Conservation (phyloP, 64 coral and sea anemone species). For the Stylophora pistillata region DNA sequence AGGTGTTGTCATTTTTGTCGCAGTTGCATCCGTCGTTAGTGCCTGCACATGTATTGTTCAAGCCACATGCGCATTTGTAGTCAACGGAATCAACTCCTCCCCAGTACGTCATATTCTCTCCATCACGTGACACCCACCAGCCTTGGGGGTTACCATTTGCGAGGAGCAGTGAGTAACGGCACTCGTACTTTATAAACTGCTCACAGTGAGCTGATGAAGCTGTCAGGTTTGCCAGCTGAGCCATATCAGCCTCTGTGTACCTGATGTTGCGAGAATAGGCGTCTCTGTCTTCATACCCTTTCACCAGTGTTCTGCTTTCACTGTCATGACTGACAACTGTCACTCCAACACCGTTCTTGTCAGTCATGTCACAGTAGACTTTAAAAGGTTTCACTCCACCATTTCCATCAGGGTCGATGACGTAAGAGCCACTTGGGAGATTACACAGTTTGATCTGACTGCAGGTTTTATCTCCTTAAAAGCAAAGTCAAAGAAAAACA, state of each 20-base stretch:
- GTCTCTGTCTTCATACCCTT: neutral
- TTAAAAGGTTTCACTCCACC: too few species aligned
- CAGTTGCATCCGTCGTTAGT: slow-evolving; percentile 58
- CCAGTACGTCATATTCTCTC: slow-evolving; percentile 62
- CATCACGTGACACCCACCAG: slow-evolving; percentile 75
- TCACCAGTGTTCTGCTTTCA: neutral
- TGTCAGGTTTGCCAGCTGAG: slow-evolving; percentile 18
- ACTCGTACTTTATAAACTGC: slow-evolving; percentile 5
- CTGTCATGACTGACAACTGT: too few species aligned
- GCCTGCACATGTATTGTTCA: slow-evolving; percentile 54
- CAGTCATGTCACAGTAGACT: too few species aligned
- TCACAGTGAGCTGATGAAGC: slow-evolving; percentile 20
- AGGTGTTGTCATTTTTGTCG: slow-evolving; percentile 22
- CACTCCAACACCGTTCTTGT: too few species aligned
- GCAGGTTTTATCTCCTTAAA: too few species aligned
- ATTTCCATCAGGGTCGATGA: too few species aligned
- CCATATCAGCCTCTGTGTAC: slow-evolving; percentile 13
- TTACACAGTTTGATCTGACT: too few species aligned
- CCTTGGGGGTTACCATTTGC: neutral
- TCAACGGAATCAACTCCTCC: slow-evolving; percentile 56
- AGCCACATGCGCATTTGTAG: slow-evolving; percentile 68
- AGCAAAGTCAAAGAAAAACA: too few species aligned
- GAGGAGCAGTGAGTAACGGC: neutral
- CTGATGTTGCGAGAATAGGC: neutral
- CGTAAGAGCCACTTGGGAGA: too few species aligned